These are phyloP conservation scores for Mirza zaza DNA, from an alignment of 2,113 vertebrate genomes.

Conservation along the genomic window DNA sequence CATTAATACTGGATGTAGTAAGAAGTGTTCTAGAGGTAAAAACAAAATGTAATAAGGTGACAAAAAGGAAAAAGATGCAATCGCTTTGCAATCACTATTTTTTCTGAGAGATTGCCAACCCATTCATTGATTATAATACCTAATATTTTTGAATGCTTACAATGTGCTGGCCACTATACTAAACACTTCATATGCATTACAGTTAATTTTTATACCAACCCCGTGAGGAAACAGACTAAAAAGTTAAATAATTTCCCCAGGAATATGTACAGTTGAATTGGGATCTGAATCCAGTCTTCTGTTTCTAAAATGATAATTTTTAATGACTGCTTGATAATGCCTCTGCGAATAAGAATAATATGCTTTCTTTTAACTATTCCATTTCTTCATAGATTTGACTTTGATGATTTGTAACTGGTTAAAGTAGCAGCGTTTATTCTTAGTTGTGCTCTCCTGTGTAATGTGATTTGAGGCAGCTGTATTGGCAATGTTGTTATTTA, in stretches of 20 bases:
- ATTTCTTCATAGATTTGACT: not conserved
- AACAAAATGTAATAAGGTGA: not conserved
- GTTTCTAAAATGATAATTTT: not conserved
- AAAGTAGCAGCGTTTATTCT: not conserved
- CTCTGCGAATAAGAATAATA: not conserved
- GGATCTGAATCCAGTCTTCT: not conserved
- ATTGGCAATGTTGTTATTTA: conserved; percentile 46
- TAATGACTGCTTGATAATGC: not conserved
- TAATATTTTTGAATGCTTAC: not conserved
- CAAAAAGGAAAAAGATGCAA: not conserved
- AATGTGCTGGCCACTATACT: not conserved
- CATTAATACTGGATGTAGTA: not conserved
- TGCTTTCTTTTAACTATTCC: not conserved
- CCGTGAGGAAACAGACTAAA: not conserved
- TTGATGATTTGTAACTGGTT: not conserved
- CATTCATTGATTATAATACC: not conserved
- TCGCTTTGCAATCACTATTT: not conserved
- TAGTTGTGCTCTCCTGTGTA: not conserved
- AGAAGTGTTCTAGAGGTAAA: not conserved
- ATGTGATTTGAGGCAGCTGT: conserved; percentile 16
- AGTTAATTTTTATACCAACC: not conserved
- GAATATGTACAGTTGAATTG: not conserved
- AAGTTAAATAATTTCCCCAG: not conserved
- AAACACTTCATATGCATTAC: not conserved
- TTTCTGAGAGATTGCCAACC: not conserved